These are phyloP conservation scores for Cheiracanthium punctorium DNA, from an alignment of 2,888 invertebrate genomes.

Conservation along the genomic window DNA sequence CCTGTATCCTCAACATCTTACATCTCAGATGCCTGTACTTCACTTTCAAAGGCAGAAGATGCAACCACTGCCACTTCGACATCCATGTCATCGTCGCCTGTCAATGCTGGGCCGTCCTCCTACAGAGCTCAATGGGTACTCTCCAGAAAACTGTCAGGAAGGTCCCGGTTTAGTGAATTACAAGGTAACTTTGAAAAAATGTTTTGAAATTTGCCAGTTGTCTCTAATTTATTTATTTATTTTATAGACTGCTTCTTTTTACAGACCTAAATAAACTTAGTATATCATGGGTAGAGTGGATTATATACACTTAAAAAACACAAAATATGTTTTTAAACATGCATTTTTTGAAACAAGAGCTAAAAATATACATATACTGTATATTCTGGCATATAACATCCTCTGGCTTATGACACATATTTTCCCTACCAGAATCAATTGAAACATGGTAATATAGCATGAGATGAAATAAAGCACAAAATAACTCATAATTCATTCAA, in stretches of 20 bases:
- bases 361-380: no score
- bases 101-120: slow-evolving; percentile 54
- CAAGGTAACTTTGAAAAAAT: slow-evolving; percentile 42
- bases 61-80: slow-evolving; percentile 48
- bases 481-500: no score
- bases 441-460: no score
- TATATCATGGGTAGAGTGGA: background rate
- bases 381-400: no score
- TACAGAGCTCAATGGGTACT: slow-evolving; percentile 61
- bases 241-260: no score
- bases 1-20: slow-evolving; percentile 61
- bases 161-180: slow-evolving; percentile 63
- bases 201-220: background rate
- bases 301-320: background rate
- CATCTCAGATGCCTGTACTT: slow-evolving; percentile 56
- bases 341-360: no score
- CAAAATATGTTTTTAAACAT: no score
- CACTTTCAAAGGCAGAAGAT: slow-evolving; percentile 59
- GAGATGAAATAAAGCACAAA: no score
- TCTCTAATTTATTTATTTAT: background rate
- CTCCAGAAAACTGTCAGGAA: slow-evolving; percentile 59
- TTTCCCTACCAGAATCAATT: no score
- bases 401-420: no score
- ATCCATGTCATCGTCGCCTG: slow-evolving; percentile 58
- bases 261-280: no score